Base-by-base conservation (phyloP, 2,888 invertebrate genomes). In the Erpobdella octoculata region DNA sequence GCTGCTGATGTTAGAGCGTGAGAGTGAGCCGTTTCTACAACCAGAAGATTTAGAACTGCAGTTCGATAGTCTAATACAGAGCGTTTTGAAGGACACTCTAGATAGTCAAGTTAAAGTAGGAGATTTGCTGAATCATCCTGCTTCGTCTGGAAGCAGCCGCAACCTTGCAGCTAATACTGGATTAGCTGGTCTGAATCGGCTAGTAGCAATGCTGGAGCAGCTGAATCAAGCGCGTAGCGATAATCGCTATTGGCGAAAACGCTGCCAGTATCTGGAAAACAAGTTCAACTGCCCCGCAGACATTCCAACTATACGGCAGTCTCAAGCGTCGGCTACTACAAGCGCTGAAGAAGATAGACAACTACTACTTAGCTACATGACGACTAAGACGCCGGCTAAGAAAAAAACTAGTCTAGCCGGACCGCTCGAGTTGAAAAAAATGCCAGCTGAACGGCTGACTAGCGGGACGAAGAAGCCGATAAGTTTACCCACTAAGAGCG, bases 181-280 rank as follows among this genome's bases (percentile, higher is more conserved):
- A 5, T 69, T 69, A 28, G 35, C 46, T 9, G 69, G 69, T n/a
- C 31, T 69, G 69, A 69, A 69, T 25, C 38, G 46, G 2, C 35
- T 69, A 31, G 58, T 58, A 0, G 35, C 18, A 4, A n/a, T 69
- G 53, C 46, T 69, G 35, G 58, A 69, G 15, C 53, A 69, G 48
- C 21, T 69, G 28, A 48, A 58, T 18, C 25, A 46, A 12, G 69
- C 53, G 5, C 21, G 58, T 41, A 58, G 21, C 5, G 58, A 53
- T 21, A 69, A 69, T 28, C 33, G 25, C 6, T 58, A 69, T n/a
- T 53, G 53, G 58, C 31, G 58, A 35, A 58, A 35, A 33, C 38
- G 46, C 21, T 48, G 53, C 35, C 12, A 15, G 15, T 36, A 69
- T 25, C 21, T 35, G 31, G 69, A 69, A 53, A 58, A 58, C 37